Evolutionary conservation across 2,797 vertebrate genomes (phyloP), one percentile per base, ranked within the genome.

Genomic region (Macropodus opercularis): DNA sequence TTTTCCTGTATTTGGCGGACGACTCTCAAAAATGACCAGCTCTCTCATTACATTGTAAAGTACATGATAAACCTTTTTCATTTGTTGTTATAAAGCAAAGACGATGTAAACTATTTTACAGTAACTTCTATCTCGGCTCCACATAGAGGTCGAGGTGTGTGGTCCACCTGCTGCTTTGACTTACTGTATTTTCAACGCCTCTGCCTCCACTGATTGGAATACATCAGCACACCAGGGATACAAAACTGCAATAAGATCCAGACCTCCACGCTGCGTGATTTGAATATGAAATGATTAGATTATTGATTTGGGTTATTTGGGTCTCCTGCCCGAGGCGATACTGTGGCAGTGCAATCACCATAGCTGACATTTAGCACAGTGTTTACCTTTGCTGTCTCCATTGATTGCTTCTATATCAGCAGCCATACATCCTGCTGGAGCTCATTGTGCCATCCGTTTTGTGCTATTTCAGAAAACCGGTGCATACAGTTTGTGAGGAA

Each of bases 221-320:
- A 79, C 63, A 83, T 83, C 72, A 69, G 57, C 75, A 72, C 85
- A 78, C 72, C 48, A 31, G 78, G 85, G 85, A 90, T 76, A 79
- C 81, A 72, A 85, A 87, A 75, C 77, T 75, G 87, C 86, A 90
- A 89, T 89, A 88, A 75, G 87, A 88, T 84, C 88, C 81, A 68
- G 79, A 81, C 84, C 77, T 80, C 70, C 51, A 36, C 34, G 15
- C 55, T 39, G 59, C 62, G 71, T 90, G 87, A 91, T 90, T 90
- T 88, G 88, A 89, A 91, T 91, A 85, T 88, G 81, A 89, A 91
- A 90, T 91, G 77, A 89, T 91, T 88, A 81, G 77, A 73, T 87
- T 86, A 90, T 91, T 87, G 88, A 91, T 91, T 90, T 79, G 49
- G 81, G 83, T 84, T 88, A 85, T 88, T 88, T 87, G 79, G 81